phyloP scores from a whole-genome alignment of 1,140 invertebrate genomes.

The Aphelenchoides fujianensis region DNA sequence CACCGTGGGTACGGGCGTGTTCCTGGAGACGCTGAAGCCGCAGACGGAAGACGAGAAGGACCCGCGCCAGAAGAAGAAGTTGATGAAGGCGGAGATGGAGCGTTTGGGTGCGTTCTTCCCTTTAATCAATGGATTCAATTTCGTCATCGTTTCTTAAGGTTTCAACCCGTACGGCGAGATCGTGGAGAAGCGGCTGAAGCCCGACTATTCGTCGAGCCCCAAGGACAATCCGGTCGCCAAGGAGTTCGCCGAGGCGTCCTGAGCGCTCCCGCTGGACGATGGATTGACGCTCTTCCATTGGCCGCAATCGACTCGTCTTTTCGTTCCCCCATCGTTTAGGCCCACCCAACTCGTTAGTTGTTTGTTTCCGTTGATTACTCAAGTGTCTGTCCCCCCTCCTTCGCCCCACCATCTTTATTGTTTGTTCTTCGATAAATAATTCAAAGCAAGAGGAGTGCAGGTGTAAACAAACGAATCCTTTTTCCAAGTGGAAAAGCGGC shows the following conservation, averaged over 20 bases:
- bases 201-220: constrained; percentile 56
- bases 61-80: constrained; percentile 47
- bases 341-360: neutral
- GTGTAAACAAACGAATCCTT: too few species aligned
- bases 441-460: too few species aligned
- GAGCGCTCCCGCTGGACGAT: too few species aligned
- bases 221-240: constrained; percentile 54
- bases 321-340: neutral
- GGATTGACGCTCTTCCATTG: too few species aligned
- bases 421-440: too few species aligned
- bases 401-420: neutral
- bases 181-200: constrained; percentile 52
- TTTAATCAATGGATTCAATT: neutral
- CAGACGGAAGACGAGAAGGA: constrained; percentile 56
- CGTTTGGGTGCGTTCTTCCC: constrained; percentile 25
- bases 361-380: too few species aligned
- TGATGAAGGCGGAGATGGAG: constrained; percentile 58
- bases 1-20: constrained; percentile 58
- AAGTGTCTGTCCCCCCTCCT: neutral
- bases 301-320: too few species aligned
- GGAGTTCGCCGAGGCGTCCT: constrained; percentile 41
- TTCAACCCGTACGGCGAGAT: constrained; percentile 61
- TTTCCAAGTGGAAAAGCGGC: too few species aligned
- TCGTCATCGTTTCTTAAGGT: constrained; percentile 37
- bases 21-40: constrained; percentile 34